Evolutionary conservation across 2,888 invertebrate species (phyloP), one percentile per base, ranked within the genome.

Genomic region (Mystacides longicornis): DNA sequence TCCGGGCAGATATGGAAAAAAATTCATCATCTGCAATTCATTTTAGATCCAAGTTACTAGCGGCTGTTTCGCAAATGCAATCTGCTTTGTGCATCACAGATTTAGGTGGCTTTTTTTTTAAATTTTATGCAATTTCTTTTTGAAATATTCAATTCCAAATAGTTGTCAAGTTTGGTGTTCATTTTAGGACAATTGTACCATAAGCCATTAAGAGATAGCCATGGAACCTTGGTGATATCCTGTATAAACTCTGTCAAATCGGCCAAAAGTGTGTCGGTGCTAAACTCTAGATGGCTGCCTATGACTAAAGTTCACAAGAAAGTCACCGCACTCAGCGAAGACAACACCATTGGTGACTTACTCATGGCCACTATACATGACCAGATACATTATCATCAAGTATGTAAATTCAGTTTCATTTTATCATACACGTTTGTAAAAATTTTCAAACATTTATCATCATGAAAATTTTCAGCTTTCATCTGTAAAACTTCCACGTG

Each of bases 1-100:
- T 97, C 1, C 82, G 90, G n/a, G 84, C 89, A 21, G 95, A 96
- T 67, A 93, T 97, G 92, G 95, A 95, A 68, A 91, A 93, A 66
- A 90, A 92, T 68, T 83, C 90, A 1, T 91, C 89, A 14, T 93
- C 94, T 0, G 91, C 93, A 1, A 86, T 89, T 37, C 94, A 94
- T 70, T 94, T 95, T 71, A 81, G 96, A 56, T 86, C 90, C 62
- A 96, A 96, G 72, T 78, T 98, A 2, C 79, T 98, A 0, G 89
- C 94, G 50, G 96, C 97, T 1, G 90, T 93, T 1, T 86, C 89
- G 19, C 91, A 95, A 66, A 91, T 98, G 91, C 82, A 96, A 81
- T 87, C 88, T 20, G 91, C 93, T 0, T 75, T 94, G 4, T 92
- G 95, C 63, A 81, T 94, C 56, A 91, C 92, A 66, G 96, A 99